Evolutionary conservation across 1,140 invertebrate genomes (phyloP).

Genomic region (Thereuonema tuberculata): DNA sequence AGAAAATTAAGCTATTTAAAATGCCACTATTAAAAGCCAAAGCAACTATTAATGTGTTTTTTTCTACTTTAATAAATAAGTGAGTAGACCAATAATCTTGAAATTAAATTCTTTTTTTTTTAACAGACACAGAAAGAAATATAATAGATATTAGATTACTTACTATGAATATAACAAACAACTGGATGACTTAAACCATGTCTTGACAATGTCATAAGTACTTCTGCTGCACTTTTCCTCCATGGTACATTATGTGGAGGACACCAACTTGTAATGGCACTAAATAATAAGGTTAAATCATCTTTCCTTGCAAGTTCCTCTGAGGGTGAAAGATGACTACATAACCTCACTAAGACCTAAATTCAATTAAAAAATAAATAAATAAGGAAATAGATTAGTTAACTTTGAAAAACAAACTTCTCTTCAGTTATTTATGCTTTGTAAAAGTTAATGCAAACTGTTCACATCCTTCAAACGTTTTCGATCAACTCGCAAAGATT

Average conservation of each 20-base stretch:
- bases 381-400: not conserved
- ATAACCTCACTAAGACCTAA: slow-evolving; percentile 80
- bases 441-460: too few relatives aligned
- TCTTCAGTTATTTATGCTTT: too few relatives aligned
- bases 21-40: too few relatives aligned
- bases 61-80: too few relatives aligned
- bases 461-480: too few relatives aligned
- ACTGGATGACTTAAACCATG: slow-evolving; percentile 85
- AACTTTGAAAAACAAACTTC: not conserved
- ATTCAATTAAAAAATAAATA: slow-evolving; percentile 1
- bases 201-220: slow-evolving; percentile 85
- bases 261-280: slow-evolving; percentile 90
- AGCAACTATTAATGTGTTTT: too few relatives aligned
- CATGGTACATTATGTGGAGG: slow-evolving; percentile 83
- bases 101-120: too few relatives aligned
- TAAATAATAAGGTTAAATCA: slow-evolving; percentile 88
- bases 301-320: slow-evolving; percentile 94
- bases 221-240: slow-evolving; percentile 92
- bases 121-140: too few relatives aligned
- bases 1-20: too few relatives aligned
- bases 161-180: slow-evolving; percentile 93
- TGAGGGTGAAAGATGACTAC: slow-evolving; percentile 77
- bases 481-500: too few relatives aligned
- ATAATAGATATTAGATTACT: too few relatives aligned
- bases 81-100: too few relatives aligned